These are phyloP conservation scores for Deilephila porcellus DNA, from an alignment of 2,888 invertebrate genomes.

Conservation along the genomic window DNA sequence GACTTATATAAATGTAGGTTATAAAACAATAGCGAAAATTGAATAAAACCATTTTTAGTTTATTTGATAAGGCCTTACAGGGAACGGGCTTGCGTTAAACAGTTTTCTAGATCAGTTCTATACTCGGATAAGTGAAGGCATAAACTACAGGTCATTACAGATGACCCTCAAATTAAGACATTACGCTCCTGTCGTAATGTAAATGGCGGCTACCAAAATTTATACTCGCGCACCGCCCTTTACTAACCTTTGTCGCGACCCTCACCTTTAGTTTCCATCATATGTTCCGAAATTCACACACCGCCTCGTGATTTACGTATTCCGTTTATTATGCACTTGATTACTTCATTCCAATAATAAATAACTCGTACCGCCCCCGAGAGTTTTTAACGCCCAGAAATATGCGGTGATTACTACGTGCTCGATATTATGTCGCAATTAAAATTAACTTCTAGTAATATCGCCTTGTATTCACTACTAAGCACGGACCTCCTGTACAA, in stretches of 20 bases:
- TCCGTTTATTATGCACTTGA: conserved; percentile 33
- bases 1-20: no score
- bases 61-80: no score
- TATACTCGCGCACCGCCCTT: conserved; percentile 12
- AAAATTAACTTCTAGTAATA: no score
- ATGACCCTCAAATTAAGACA: neutral
- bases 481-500: no score
- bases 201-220: conserved; percentile 2
- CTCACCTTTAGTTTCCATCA: conserved; percentile 14
- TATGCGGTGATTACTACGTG: conserved; percentile 16
- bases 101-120: neutral
- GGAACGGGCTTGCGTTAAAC: no score
- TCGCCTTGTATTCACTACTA: no score
- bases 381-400: conserved; percentile 41
- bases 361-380: conserved; percentile 40
- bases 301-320: conserved; percentile 25
- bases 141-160: neutral
- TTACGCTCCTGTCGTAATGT: neutral
- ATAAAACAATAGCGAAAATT: no score
- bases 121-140: neutral
- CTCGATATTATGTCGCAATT: conserved; percentile 23
- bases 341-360: conserved; percentile 44
- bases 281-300: conserved; percentile 4
- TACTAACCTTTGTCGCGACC: conserved; percentile 17
- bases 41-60: no score